phyloP scores from a whole-genome alignment of 2,888 invertebrate genomes.

The Melanostoma scalare region DNA sequence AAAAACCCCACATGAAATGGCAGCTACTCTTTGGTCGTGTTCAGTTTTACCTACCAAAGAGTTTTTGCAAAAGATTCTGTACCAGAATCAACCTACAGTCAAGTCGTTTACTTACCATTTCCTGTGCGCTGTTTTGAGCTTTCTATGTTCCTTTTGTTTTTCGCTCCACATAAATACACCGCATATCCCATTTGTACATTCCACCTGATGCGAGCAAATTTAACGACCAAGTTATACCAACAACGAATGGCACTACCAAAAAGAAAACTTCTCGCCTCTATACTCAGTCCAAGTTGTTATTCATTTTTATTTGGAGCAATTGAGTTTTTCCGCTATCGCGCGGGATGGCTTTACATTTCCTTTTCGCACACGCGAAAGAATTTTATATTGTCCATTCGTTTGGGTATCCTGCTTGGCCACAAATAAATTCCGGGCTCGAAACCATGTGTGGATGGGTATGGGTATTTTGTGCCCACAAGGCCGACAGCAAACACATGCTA shows the following conservation, averaged over 20 bases:
- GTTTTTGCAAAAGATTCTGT: conserved; percentile 18
- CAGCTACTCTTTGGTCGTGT: neutral
- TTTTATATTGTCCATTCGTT: conserved; percentile 46
- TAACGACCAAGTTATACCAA: conserved; percentile 60
- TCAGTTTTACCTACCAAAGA: conserved; percentile 1
- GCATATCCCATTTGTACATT: conserved; percentile 26
- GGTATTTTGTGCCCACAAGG: conserved; percentile 12
- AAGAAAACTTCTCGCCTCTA: conserved; percentile 17
- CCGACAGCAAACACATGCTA: neutral
- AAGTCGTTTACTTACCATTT: conserved; percentile 56
- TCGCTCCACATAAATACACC: conserved; percentile 25
- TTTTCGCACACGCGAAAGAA: neutral
- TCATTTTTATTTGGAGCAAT: conserved; percentile 64
- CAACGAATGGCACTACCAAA: conserved; percentile 17
- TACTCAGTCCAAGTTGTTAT: conserved; percentile 35
- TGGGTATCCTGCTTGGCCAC: conserved; percentile 52
- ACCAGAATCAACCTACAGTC: conserved; percentile 8
- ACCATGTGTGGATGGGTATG: neutral
- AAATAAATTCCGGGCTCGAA: conserved; percentile 56
- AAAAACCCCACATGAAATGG: conserved; percentile 46
- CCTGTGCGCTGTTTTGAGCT: conserved; percentile 40
- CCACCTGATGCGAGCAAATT: conserved; percentile 70
- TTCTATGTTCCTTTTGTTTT: conserved; percentile 35
- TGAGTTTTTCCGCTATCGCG: conserved; percentile 66
- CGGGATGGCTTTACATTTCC: conserved; percentile 63